A percentile compares a stretch with the other conserved stretches of the same genome.
phyloP scores from a whole-genome alignment of 37 sponge, comb jelly and placozoan genomes.

The Ephydatia muelleri region DNA sequence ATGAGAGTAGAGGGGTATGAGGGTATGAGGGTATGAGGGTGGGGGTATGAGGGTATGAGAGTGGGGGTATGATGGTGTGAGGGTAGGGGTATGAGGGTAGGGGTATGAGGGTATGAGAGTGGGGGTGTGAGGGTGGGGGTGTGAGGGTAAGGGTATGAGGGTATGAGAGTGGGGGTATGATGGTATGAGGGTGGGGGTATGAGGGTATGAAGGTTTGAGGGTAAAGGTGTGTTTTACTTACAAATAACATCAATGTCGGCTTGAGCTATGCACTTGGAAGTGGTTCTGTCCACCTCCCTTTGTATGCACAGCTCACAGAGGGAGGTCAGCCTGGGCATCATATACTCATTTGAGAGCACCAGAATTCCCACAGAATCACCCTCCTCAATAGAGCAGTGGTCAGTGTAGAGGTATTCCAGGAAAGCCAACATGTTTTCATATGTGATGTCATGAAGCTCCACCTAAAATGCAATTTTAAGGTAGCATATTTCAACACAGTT shows the following conservation, averaged over 20 bases:
- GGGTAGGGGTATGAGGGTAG: no score
- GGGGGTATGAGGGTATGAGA: no score
- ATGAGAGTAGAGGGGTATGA: no score
- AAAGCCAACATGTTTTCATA: slow-evolving; percentile 67
- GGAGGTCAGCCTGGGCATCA: slow-evolving; percentile 68
- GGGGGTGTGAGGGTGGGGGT: no score
- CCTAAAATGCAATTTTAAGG: slow-evolving; percentile 33
- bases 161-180: no score
- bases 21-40: no score
- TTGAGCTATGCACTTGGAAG: slow-evolving; percentile 56
- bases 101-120: no score
- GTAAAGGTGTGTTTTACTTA: slow-evolving; percentile 10
- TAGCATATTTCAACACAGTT: no score
- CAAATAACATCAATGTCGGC: slow-evolving; percentile 80
- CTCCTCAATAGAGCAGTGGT: slow-evolving; percentile 82
- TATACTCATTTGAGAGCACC: slow-evolving; percentile 78
- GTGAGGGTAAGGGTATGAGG: no score
- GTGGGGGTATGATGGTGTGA: no score
- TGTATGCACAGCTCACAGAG: slow-evolving; percentile 88
- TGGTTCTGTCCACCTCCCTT: slow-evolving; percentile 76
- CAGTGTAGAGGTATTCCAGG: slow-evolving; percentile 90
- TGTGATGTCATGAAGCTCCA: slow-evolving; percentile 60
- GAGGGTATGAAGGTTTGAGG: no score
- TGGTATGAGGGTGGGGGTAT: no score
- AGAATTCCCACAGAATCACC: slow-evolving; percentile 74